Conservation (phyloP, 2,797 vertebrate species). For the Galagoides demidoff region DNA sequence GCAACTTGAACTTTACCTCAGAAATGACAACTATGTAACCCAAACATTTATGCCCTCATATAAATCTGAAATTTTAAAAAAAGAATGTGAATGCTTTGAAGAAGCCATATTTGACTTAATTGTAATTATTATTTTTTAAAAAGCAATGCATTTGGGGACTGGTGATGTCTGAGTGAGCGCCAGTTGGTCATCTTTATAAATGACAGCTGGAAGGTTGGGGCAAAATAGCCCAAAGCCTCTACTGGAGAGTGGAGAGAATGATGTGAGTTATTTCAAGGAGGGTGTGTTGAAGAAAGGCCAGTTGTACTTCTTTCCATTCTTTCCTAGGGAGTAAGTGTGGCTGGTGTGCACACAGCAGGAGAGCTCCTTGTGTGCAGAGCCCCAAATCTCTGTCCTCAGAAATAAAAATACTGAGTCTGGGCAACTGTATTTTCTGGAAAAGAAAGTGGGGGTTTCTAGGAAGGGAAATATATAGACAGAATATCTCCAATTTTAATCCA, state of each 20-base stretch:
- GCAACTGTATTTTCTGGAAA: background rate
- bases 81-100: background rate
- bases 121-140: background rate
- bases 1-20: too few species aligned
- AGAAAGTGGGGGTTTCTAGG: background rate
- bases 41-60: too few species aligned
- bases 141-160: background rate
- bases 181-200: background rate
- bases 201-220: background rate
- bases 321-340: background rate
- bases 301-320: background rate
- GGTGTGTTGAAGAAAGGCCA: background rate
- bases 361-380: background rate
- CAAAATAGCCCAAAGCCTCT: background rate
- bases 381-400: background rate
- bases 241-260: background rate
- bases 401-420: background rate
- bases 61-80: too few species aligned
- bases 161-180: background rate
- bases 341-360: background rate
- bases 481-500: background rate
- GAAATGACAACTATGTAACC: too few species aligned
- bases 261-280: background rate
- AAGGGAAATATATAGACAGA: background rate
- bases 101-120: background rate